phyloP scores from a whole-genome alignment of 1,140 invertebrate genomes.

The Drosophila subpulchrella region DNA sequence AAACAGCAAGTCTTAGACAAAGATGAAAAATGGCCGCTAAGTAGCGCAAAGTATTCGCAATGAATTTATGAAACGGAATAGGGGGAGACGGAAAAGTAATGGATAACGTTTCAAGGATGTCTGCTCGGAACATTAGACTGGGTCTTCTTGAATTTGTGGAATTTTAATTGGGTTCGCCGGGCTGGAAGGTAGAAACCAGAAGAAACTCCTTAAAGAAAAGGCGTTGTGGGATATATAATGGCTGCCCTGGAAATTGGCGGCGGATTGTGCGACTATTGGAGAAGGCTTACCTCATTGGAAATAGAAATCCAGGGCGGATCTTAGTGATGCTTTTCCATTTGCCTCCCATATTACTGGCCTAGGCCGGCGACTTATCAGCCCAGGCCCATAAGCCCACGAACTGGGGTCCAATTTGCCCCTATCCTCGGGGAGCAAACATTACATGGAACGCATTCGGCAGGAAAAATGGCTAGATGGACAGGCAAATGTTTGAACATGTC shows the following conservation, averaged over 20 bases:
- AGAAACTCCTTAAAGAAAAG: constrained; percentile 9
- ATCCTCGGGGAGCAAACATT: constrained; percentile 27
- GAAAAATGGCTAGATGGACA: constrained; percentile 40
- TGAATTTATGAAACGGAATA: constrained; percentile 41
- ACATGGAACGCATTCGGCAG: constrained; percentile 30
- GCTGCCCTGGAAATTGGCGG: constrained; percentile 28
- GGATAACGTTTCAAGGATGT: constrained; percentile 45
- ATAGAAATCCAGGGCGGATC: constrained; percentile 17
- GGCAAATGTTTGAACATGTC: constrained; percentile 59
- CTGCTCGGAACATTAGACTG: constrained; percentile 41
- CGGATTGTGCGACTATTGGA: constrained; percentile 25
- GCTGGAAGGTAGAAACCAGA: constrained; percentile 13
- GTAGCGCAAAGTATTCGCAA: constrained; percentile 60
- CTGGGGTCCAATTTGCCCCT: constrained; percentile 1
- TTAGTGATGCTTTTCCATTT: constrained; percentile 5
- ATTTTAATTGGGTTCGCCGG: constrained; percentile 58
- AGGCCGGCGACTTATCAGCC: constrained; percentile 28
- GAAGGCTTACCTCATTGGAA: constrained; percentile 10
- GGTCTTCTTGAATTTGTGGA: constrained; percentile 47
- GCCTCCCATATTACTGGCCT: constrained; percentile 12
- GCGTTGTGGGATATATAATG: constrained; percentile 17
- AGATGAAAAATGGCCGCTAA: constrained; percentile 49
- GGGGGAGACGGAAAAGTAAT: constrained; percentile 18
- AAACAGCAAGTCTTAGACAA: constrained; percentile 18
- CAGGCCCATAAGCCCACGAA: constrained; percentile 14